Evolutionary conservation across 2,888 invertebrate species (phyloP).

Genomic region (Timema podura): DNA sequence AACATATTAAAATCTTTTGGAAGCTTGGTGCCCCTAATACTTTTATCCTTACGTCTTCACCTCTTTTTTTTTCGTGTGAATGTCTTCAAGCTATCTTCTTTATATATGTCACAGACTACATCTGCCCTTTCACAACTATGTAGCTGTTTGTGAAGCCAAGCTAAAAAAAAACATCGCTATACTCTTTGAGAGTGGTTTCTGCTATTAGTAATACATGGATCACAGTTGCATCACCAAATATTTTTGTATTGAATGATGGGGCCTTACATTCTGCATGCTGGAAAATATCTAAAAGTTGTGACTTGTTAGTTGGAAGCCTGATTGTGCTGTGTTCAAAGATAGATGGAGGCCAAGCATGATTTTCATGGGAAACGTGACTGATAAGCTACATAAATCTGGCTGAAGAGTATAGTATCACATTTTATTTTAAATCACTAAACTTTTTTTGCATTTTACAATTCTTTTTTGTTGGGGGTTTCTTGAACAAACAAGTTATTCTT

Average conservation of each 20-base stretch:
- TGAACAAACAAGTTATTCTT: background rate
- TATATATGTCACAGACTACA: background rate
- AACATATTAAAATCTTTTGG: conserved; percentile 2
- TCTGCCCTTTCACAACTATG: background rate
- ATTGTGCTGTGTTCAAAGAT: too few species aligned
- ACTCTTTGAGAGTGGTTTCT: background rate
- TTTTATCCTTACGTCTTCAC: background rate
- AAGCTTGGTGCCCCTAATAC: background rate
- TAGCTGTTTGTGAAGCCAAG: background rate
- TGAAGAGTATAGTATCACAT: conserved; percentile 8
- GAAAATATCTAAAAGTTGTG: background rate
- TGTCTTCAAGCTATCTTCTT: background rate
- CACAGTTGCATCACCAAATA: background rate
- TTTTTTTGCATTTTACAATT: background rate
- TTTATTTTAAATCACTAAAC: conserved; percentile 5
- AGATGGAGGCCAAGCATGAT: too few species aligned
- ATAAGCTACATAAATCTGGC: background rate
- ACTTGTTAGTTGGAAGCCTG: too few species aligned
- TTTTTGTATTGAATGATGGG: too few species aligned
- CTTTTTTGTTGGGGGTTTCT: background rate
- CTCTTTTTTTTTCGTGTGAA: background rate
- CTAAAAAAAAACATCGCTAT: background rate
- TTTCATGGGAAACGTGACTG: background rate
- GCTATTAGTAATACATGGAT: background rate
- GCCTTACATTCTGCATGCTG: too few species aligned